Evolutionary conservation across 2,113 vertebrate species (phyloP).

Genomic region (Symphodus melops): DNA sequence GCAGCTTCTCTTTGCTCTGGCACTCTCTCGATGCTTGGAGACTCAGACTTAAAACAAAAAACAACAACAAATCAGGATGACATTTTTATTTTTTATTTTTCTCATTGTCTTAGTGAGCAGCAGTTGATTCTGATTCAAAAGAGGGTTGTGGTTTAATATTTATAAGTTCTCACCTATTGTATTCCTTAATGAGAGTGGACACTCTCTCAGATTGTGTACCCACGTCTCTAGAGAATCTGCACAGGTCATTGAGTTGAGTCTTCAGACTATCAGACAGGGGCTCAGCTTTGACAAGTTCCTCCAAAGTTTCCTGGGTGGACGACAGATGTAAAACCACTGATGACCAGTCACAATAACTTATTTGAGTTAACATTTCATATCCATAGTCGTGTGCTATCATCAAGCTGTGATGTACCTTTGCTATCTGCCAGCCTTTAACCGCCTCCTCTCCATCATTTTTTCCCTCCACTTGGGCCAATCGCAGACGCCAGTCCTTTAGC

Average conservation of each 20-base stretch:
- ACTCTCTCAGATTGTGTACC: constrained; percentile 90
- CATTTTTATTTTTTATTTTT: too few relatives aligned
- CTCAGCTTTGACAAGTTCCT: constrained; percentile 89
- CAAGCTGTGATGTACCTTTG: constrained; percentile 81
- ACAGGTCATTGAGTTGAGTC: constrained; percentile 93
- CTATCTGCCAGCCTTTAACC: constrained; percentile 88
- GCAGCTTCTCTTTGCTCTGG: constrained; percentile 92
- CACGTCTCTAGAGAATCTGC: constrained; percentile 94
- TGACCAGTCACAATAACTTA: neutral
- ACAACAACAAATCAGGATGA: too few relatives aligned
- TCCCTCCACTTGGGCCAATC: constrained; percentile 81
- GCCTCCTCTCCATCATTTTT: constrained; percentile 87
- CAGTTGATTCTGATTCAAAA: too few relatives aligned
- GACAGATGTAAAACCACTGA: neutral
- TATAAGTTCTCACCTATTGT: constrained; percentile 87
- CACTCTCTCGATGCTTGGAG: constrained; percentile 92
- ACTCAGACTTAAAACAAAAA: constrained; percentile 84
- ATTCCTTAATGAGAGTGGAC: constrained; percentile 93
- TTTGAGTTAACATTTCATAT: neutral
- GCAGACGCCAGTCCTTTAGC: constrained; percentile 82
- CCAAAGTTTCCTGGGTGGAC: constrained; percentile 86
- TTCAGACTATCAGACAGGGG: constrained; percentile 90
- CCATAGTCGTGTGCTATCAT: neutral
- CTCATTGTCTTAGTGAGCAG: too few relatives aligned
- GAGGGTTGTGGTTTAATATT: neutral